A percentile compares a stretch with the other conserved stretches of the same genome.
Evolutionary conservation across 2,888 invertebrate genomes (phyloP).

Genomic region (Molanna angustata): DNA sequence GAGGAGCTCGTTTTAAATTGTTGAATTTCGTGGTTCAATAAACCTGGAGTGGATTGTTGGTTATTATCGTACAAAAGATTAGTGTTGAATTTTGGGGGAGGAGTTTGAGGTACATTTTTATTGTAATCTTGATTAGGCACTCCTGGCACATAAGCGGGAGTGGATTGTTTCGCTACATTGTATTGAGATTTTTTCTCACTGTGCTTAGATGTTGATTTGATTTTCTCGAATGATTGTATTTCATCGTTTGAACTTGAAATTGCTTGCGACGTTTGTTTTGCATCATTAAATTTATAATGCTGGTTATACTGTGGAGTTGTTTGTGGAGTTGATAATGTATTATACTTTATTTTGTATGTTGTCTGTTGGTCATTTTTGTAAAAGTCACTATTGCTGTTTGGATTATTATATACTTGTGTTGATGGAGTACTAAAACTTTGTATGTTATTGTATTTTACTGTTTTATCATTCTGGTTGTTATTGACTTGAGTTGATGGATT

Average conservation of each 20-base stretch:
- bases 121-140: slow-evolving; percentile 27
- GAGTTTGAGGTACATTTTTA: slow-evolving; percentile 27
- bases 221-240: slow-evolving; percentile 33
- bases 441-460: neutral
- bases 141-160: slow-evolving; percentile 29
- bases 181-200: slow-evolving; percentile 26
- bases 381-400: slow-evolving; percentile 7
- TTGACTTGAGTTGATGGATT: neutral
- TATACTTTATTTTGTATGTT: slow-evolving; percentile 20
- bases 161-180: slow-evolving; percentile 30
- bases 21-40: slow-evolving; percentile 15
- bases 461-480: neutral
- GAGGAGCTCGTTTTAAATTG: slow-evolving; percentile 28
- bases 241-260: slow-evolving; percentile 37
- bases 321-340: slow-evolving; percentile 16
- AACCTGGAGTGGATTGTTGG: slow-evolving; percentile 30
- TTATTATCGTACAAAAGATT: slow-evolving; percentile 30
- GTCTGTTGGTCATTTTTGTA: slow-evolving; percentile 19
- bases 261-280: slow-evolving; percentile 32
- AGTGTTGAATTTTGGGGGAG: slow-evolving; percentile 30
- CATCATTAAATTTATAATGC: slow-evolving; percentile 13
- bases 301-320: slow-evolving; percentile 30
- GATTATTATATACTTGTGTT: slow-evolving; percentile 12
- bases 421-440: neutral
- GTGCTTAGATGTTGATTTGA: slow-evolving; percentile 32